Percentiles rank a stretch among this genome's conserved stretches.
Conservation (phyloP, 2,797 vertebrate genomes). For the Sphenodon punctatus region DNA sequence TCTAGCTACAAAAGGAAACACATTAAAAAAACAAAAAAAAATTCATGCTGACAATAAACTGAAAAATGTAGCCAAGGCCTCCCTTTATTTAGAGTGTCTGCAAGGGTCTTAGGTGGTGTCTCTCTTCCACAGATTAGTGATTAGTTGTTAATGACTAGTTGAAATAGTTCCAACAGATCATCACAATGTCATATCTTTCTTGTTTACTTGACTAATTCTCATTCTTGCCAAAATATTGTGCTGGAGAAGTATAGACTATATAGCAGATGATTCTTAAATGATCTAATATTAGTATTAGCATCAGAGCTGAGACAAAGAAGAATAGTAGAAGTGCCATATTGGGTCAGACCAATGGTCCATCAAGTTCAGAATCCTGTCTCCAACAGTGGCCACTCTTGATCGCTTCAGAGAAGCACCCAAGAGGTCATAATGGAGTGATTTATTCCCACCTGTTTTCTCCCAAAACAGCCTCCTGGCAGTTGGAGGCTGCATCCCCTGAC, state of each 20-base stretch:
- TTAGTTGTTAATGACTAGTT: neutral
- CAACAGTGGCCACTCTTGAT: too few species aligned
- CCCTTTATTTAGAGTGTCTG: neutral
- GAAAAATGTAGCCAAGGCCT: neutral
- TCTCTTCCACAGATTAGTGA: neutral
- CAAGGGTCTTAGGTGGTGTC: neutral
- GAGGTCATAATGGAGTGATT: too few species aligned
- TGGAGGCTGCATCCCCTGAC: too few species aligned
- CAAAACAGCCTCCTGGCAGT: too few species aligned
- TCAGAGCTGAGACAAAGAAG: too few species aligned
- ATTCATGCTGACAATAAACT: conserved; percentile 7
- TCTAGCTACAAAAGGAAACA: neutral
- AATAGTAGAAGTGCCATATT: too few species aligned
- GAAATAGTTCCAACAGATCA: neutral
- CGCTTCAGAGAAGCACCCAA: too few species aligned
- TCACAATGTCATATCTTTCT: neutral
- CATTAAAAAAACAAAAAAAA: neutral
- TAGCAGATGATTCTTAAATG: conserved; percentile 9
- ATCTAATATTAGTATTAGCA: neutral
- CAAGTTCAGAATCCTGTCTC: too few species aligned
- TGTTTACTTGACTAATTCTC: neutral
- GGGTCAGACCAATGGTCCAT: too few species aligned
- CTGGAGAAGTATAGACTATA: neutral
- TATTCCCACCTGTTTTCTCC: too few species aligned
- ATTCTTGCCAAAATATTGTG: neutral